Evolutionary conservation across 1,140 invertebrate species (phyloP).

Genomic region (Oncopodura yosiiana): DNA sequence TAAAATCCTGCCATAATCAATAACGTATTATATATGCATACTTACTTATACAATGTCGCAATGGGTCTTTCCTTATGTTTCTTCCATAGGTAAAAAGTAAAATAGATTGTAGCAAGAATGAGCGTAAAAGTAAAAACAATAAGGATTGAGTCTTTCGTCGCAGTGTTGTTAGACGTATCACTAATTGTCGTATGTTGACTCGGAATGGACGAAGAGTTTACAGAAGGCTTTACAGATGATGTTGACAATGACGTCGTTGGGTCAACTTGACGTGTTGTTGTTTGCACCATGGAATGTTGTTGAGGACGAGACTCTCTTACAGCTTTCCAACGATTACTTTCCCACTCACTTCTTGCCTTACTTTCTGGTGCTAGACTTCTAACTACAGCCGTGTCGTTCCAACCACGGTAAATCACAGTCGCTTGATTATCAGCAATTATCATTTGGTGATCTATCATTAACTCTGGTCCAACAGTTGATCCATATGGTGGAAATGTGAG

Average conservation of each 20-base stretch:
- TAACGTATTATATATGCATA: background rate
- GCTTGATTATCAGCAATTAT: too few relatives aligned
- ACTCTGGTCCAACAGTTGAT: too few relatives aligned
- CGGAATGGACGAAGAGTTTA: slow-evolving; percentile 1
- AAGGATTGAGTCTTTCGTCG: slow-evolving; percentile 9
- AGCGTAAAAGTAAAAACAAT: slow-evolving; percentile 24
- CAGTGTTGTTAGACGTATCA: background rate
- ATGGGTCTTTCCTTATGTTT: slow-evolving; percentile 19
- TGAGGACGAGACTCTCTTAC: background rate
- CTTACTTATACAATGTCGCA: slow-evolving; percentile 29
- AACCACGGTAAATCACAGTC: too few relatives aligned
- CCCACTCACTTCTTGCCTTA: too few relatives aligned
- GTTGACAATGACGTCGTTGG: background rate
- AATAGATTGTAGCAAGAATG: slow-evolving; percentile 16
- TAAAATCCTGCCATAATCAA: background rate
- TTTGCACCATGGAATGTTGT: background rate
- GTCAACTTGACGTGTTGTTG: background rate
- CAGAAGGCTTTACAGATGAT: background rate
- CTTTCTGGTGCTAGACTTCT: too few relatives aligned
- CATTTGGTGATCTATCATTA: too few relatives aligned
- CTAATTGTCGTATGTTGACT: background rate
- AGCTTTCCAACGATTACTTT: background rate
- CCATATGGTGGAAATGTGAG: too few relatives aligned
- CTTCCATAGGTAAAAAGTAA: slow-evolving; percentile 29
- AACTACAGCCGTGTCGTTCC: too few relatives aligned